A percentile compares a stretch with the other conserved stretches of the same genome.
Evolutionary conservation across 2,797 vertebrate genomes (phyloP).

Genomic region (Trachurus trachurus): DNA sequence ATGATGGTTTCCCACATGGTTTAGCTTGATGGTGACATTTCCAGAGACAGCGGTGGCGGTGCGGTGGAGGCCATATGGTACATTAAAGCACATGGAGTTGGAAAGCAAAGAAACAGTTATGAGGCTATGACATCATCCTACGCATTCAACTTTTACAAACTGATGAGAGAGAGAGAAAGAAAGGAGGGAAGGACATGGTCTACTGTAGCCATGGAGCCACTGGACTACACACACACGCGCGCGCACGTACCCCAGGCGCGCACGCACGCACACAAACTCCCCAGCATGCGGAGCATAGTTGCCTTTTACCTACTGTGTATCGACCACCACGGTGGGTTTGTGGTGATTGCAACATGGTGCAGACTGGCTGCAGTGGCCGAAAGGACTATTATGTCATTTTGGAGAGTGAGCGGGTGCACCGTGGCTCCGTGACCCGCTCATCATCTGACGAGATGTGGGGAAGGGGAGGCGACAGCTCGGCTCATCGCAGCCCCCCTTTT

Average conservation of each 20-base stretch:
- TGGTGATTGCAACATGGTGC: constrained; percentile 74
- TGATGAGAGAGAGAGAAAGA: constrained; percentile 48
- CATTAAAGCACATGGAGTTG: constrained; percentile 66
- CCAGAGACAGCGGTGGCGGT: constrained; percentile 51
- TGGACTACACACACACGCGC: constrained; percentile 35
- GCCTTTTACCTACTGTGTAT: constrained; percentile 41
- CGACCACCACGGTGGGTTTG: constrained; percentile 55
- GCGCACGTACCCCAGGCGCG: constrained; percentile 15
- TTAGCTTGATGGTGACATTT: constrained; percentile 62
- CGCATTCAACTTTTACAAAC: constrained; percentile 77
- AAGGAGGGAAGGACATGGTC: constrained; percentile 35
- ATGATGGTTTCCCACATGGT: constrained; percentile 68
- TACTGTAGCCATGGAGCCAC: constrained; percentile 12
- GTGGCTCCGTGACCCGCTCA: constrained; percentile 70
- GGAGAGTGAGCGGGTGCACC: constrained; percentile 59
- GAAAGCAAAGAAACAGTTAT: constrained; percentile 57
- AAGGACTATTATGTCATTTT: constrained; percentile 71
- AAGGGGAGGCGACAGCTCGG: constrained; percentile 55
- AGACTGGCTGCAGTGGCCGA: constrained; percentile 72
- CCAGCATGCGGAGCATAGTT: constrained; percentile 58
- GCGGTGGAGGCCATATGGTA: constrained; percentile 46
- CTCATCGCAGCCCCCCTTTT: constrained; percentile 25
- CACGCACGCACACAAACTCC: constrained; percentile 53
- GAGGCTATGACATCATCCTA: constrained; percentile 74
- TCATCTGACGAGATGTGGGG: constrained; percentile 62